Evolutionary conservation across 2,113 vertebrate species (phyloP), one percentile per base, ranked within the genome.

Genomic region (Ia io): DNA sequence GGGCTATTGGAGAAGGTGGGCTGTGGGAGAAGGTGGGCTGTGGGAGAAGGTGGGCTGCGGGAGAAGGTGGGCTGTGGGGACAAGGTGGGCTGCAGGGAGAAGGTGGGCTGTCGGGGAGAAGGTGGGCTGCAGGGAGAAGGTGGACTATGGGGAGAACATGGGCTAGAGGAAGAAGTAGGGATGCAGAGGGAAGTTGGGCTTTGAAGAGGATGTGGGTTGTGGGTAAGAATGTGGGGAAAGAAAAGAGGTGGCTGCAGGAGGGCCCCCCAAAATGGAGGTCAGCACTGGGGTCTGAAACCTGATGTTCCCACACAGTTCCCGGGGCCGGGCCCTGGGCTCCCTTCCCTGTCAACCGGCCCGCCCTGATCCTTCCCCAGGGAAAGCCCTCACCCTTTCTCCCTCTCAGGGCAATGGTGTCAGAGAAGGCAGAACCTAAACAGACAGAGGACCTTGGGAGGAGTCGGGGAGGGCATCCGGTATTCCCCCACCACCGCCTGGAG

Each of bases 401-500:
- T 3, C 1, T 59, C 37, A 6, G 78, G 23, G 17, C 28, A 8
- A 22, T 2, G 0, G 32, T 8, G 42, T 51, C 13, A 12, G 25
- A 77, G 25, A n/a, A 87, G 2, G n/a, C 44, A 59, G 63, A 82
- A 7, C 40, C 61, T n/a, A 51, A 6, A 35, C 32, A 22, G 22
- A 37, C 37, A 65, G 9, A 18, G 14, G 25, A 14, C 37, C 70
- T 63, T 22, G 56, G 56, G 40, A 59, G 9, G 0, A 17, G 18
- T 20, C 1, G 25, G 25, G 0, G 9, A 2, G 4, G 4, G 30
- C 40, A 65, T 42, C 18, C 76, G 7, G 22, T 22, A 40, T 30
- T 28, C 11, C 76, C 23, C 0, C 10, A 30, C 6, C 63, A 44
- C 18, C 0, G 22, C 37, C 65, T 1, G 0, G 32, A 42, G 47